phyloP scores from a whole-genome alignment of 1,140 invertebrate species.

The Hypsibius dujardini region DNA sequence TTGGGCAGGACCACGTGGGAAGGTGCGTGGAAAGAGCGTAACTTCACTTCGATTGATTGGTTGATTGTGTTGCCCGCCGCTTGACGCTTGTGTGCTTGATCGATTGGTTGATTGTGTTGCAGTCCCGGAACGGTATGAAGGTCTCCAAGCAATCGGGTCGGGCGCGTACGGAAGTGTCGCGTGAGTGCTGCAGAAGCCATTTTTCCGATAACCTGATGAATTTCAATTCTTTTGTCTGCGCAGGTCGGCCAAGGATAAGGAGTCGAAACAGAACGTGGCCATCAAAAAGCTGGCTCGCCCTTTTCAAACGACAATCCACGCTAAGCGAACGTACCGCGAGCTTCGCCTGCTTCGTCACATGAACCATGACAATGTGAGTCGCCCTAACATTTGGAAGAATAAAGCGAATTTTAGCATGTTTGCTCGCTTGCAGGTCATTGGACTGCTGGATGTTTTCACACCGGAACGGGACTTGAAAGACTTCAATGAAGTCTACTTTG shows the following conservation, averaged over 20 bases:
- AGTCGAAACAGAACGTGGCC: slow-evolving; percentile 60
- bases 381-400: not conserved
- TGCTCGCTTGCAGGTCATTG: slow-evolving; percentile 46
- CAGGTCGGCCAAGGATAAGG: slow-evolving; percentile 58
- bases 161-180: slow-evolving; percentile 96
- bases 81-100: too few relatives aligned
- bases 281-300: slow-evolving; percentile 93
- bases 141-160: slow-evolving; percentile 73
- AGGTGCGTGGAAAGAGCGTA: too few relatives aligned
- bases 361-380: slow-evolving; percentile 88
- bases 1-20: too few relatives aligned
- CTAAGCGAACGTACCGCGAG: slow-evolving; percentile 92
- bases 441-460: slow-evolving; percentile 84
- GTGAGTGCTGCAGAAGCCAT: slow-evolving; percentile 41
- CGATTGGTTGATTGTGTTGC: too few relatives aligned
- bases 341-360: slow-evolving; percentile 89
- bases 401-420: slow-evolving; percentile 19
- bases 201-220: not conserved
- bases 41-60: too few relatives aligned
- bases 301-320: slow-evolving; percentile 94
- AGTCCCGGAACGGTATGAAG: slow-evolving; percentile 74
- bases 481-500: slow-evolving; percentile 58
- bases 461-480: slow-evolving; percentile 49
- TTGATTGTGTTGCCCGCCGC: too few relatives aligned
- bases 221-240: slow-evolving; percentile 20